These are phyloP conservation scores for Ancistrus triradiatus DNA, from an alignment of 2,113 vertebrate species.

Conservation along the genomic window DNA sequence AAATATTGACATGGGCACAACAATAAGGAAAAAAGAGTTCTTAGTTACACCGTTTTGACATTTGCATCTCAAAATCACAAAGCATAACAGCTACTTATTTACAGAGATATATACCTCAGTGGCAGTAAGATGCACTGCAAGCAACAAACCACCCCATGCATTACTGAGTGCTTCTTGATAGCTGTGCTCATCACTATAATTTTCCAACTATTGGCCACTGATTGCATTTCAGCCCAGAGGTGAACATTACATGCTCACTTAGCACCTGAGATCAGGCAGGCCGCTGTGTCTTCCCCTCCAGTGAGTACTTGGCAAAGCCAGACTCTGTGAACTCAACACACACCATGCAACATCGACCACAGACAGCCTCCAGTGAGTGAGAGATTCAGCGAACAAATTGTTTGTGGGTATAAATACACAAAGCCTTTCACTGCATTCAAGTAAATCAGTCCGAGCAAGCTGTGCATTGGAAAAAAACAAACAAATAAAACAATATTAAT, in stretches of 20 bases:
- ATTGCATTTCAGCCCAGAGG: conserved; percentile 69
- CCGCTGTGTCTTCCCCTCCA: conserved; percentile 55
- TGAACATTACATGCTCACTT: conserved; percentile 76
- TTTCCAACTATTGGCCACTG: conserved; percentile 63
- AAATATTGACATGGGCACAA: too few species aligned
- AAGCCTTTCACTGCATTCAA: conserved; percentile 10
- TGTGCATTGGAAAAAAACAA: neutral
- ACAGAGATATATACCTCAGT: conserved; percentile 20
- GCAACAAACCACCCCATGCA: conserved; percentile 31
- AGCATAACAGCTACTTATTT: neutral
- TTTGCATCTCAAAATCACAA: conserved; percentile 3
- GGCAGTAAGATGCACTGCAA: conserved; percentile 23
- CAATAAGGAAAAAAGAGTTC: too few species aligned
- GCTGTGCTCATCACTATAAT: conserved; percentile 57
- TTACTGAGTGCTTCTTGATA: conserved; percentile 39
- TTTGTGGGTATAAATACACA: conserved; percentile 18
- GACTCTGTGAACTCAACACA: conserved; percentile 61
- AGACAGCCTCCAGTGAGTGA: conserved; percentile 62
- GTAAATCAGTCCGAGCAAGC: neutral
- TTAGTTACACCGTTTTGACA: neutral
- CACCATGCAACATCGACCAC: conserved; percentile 55
- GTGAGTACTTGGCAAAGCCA: conserved; percentile 49
- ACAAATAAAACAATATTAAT: conserved; percentile 16
- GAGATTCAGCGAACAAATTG: conserved; percentile 46
- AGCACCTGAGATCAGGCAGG: conserved; percentile 72